These are phyloP conservation scores for Pogonognathellus flavescens DNA, from an alignment of 1,140 invertebrate genomes.

Conservation along the genomic window DNA sequence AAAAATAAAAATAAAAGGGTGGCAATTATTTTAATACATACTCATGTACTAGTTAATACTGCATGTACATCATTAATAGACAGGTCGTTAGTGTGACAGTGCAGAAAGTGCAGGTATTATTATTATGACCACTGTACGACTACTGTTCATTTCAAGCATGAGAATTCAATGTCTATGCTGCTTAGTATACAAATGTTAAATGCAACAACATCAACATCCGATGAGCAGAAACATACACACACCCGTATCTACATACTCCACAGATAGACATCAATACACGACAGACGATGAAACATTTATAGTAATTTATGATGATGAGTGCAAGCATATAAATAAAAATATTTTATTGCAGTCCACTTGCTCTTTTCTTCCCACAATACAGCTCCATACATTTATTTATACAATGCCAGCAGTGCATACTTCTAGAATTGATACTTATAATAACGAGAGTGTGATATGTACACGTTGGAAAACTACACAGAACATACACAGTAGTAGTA, in stretches of 20 bases:
- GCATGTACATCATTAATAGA: neutral
- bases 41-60: neutral
- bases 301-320: constrained; percentile 49
- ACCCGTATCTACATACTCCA: too few relatives aligned
- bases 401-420: too few relatives aligned
- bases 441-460: too few relatives aligned
- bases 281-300: constrained; percentile 49
- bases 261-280: neutral
- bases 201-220: too few relatives aligned
- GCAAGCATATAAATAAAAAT: constrained; percentile 45
- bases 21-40: constrained; percentile 13
- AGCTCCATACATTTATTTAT: neutral
- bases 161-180: neutral
- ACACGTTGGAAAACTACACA: neutral
- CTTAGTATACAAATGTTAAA: neutral
- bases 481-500: neutral
- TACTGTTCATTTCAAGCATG: neutral
- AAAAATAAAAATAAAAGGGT: constrained; percentile 17
- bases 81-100: neutral
- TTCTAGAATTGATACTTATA: too few relatives aligned
- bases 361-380: constrained; percentile 32
- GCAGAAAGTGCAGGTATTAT: neutral
- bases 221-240: neutral
- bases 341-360: constrained; percentile 27
- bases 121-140: neutral